Percentiles rank a stretch among this genome's conserved stretches.
Evolutionary conservation across 2,888 invertebrate species (phyloP).

Genomic region (Nephrotoma appendiculata): DNA sequence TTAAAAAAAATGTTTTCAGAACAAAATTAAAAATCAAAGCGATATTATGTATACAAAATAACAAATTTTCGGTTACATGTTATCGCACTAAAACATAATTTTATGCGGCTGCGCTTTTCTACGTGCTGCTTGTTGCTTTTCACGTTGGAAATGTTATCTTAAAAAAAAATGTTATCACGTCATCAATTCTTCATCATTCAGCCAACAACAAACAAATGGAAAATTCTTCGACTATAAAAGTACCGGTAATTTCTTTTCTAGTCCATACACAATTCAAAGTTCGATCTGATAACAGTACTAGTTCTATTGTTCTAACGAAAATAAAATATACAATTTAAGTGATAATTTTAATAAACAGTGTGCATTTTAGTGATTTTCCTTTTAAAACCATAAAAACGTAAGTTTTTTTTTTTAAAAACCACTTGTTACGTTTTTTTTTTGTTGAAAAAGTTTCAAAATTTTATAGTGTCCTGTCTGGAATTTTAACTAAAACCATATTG

Average conservation of each 20-base stretch:
- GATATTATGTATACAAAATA: background rate
- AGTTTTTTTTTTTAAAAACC: background rate
- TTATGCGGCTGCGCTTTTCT: background rate
- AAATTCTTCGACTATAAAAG: slow-evolving; percentile 2
- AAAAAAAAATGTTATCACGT: background rate
- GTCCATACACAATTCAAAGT: background rate
- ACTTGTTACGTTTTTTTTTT: background rate
- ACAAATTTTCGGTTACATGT: background rate
- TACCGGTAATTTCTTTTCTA: background rate
- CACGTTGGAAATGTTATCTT: background rate
- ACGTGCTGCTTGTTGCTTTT: background rate
- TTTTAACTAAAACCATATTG: background rate
- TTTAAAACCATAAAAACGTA: background rate
- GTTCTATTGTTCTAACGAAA: background rate
- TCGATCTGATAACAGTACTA: background rate
- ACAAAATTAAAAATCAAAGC: background rate
- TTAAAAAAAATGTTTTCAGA: background rate
- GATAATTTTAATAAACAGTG: background rate
- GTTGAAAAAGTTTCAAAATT: background rate
- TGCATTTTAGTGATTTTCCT: background rate
- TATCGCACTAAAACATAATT: background rate
- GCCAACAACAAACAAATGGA: background rate
- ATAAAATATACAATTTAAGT: background rate
- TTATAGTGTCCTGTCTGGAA: background rate
- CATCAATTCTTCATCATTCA: background rate